These are phyloP conservation scores for Archocentrus centrarchus DNA, from an alignment of 2,113 vertebrate species.

Conservation along the genomic window DNA sequence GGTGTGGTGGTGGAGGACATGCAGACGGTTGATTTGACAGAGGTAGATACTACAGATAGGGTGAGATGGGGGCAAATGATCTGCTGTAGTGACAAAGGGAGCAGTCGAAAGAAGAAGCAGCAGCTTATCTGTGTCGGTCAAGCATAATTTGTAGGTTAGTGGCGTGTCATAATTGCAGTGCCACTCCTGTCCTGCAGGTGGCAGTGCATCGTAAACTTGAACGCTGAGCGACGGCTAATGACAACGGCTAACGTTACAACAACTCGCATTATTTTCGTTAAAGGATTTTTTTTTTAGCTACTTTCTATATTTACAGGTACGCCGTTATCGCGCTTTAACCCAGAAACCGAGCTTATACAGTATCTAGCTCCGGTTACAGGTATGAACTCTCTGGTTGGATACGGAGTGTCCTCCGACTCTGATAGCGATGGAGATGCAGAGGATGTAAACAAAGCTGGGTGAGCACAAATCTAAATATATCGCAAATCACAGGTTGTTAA, in stretches of 20 bases:
- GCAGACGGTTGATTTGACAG: background rate
- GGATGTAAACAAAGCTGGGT: slow-evolving; percentile 42
- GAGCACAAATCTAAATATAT: background rate
- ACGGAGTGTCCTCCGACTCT: slow-evolving; percentile 80
- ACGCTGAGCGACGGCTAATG: slow-evolving; percentile 13
- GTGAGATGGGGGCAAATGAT: background rate
- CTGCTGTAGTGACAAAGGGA: background rate
- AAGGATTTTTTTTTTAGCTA: background rate
- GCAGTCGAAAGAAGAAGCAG: background rate
- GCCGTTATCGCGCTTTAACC: background rate
- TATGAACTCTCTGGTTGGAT: slow-evolving; percentile 80
- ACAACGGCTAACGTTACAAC: background rate
- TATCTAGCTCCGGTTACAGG: slow-evolving; percentile 12
- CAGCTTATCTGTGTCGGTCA: background rate
- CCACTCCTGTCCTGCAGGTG: slow-evolving; percentile 36
- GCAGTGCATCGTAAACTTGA: slow-evolving; percentile 25
- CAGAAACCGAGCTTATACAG: background rate
- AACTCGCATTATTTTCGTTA: background rate
- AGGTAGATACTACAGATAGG: background rate
- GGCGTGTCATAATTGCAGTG: background rate
- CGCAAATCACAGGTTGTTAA: background rate
- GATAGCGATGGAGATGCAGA: slow-evolving; percentile 73
- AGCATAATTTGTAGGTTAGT: background rate
- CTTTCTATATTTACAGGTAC: background rate
- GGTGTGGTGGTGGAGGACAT: too few species aligned